phyloP scores from a whole-genome alignment of 2,113 vertebrate species.

The Sprattus sprattus region DNA sequence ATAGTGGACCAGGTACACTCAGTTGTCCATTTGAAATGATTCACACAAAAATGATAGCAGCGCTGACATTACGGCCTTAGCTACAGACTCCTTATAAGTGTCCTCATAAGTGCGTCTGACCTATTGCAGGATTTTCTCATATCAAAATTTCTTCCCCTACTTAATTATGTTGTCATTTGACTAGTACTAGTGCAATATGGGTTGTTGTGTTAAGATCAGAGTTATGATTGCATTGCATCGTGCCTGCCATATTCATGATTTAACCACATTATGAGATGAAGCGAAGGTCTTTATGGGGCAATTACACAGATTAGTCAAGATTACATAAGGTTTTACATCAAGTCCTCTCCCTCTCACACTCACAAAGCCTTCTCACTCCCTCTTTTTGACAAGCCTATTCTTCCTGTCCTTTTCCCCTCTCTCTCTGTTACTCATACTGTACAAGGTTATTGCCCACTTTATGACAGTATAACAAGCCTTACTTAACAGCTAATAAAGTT shows the following conservation, averaged over 20 bases:
- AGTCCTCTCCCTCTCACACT: background rate
- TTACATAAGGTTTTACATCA: constrained; percentile 43
- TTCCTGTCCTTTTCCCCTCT: background rate
- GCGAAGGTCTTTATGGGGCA: constrained; percentile 50
- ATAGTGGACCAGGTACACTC: background rate
- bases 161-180: background rate
- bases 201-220: background rate
- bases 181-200: background rate
- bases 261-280: constrained; percentile 57
- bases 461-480: background rate
- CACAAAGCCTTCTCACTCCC: background rate
- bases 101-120: background rate
- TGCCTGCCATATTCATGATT: background rate
- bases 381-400: constrained; percentile 13
- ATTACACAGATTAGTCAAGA: constrained; percentile 66
- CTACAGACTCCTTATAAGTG: background rate
- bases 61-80: background rate
- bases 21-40: background rate
- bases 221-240: background rate
- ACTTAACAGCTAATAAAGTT: constrained; percentile 8
- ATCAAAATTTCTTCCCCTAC: background rate
- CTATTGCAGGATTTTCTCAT: background rate
- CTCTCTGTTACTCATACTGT: background rate
- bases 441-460: background rate
- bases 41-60: background rate